phyloP scores from a whole-genome alignment of 1,140 invertebrate species.

The Diachasma alloeum region DNA sequence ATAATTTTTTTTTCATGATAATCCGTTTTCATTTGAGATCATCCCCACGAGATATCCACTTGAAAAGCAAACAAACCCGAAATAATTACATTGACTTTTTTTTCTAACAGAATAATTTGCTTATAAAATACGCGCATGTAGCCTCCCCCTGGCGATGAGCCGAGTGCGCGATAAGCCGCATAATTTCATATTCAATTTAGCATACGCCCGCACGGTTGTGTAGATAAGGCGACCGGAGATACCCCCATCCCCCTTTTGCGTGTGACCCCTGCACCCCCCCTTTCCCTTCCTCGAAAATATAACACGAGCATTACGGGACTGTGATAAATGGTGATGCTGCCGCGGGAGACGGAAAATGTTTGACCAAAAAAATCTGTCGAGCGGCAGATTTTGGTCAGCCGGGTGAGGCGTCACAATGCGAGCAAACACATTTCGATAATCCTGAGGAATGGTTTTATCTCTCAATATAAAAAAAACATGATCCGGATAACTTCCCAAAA shows the following conservation, averaged over 20 bases:
- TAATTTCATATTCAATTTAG: slow-evolving; percentile 68
- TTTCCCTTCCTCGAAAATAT: slow-evolving; percentile 22
- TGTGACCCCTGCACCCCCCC: slow-evolving; percentile 14
- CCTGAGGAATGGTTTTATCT: no score
- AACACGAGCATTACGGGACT: slow-evolving; percentile 34
- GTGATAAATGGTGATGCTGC: slow-evolving; percentile 47
- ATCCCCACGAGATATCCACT: no score
- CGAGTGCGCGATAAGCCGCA: slow-evolving; percentile 57
- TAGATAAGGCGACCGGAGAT: slow-evolving; percentile 59
- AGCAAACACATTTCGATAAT: background rate
- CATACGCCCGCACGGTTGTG: slow-evolving; percentile 52
- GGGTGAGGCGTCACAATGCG: slow-evolving; percentile 3
- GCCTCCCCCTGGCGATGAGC: slow-evolving; percentile 12
- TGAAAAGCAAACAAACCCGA: background rate
- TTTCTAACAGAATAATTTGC: slow-evolving; percentile 7
- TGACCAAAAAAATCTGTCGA: slow-evolving; percentile 15
- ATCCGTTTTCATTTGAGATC: background rate
- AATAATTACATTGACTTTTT: slow-evolving; percentile 3
- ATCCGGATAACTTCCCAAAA: no score
- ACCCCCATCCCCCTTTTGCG: slow-evolving; percentile 42
- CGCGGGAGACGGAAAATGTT: background rate
- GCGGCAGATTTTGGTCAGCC: background rate
- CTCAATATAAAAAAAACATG: no score
- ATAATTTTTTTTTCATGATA: background rate
- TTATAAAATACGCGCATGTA: slow-evolving; percentile 13